Percentiles rank a stretch among this genome's conserved stretches.
Conservation (phyloP, 2,888 invertebrate genomes). For the Miltochrista miniata region DNA sequence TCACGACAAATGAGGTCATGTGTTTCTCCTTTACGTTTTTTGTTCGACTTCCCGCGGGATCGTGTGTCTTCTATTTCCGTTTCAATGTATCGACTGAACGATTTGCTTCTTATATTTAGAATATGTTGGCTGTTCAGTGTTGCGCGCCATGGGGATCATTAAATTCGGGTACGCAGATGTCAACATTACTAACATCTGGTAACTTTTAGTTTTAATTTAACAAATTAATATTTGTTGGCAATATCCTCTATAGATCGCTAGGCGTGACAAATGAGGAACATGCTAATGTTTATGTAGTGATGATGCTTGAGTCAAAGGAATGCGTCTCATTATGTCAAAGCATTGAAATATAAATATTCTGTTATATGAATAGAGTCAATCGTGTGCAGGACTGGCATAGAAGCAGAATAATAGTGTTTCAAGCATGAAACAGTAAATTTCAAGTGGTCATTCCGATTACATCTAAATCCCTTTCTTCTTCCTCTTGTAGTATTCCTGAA, state of each 20-base stretch:
- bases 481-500: too few relatives aligned
- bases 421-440: too few relatives aligned
- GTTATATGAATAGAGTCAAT: too few relatives aligned
- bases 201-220: conserved; percentile 51
- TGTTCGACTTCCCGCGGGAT: conserved; percentile 79
- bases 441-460: too few relatives aligned
- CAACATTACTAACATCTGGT: conserved; percentile 66
- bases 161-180: conserved; percentile 73
- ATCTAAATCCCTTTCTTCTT: too few relatives aligned
- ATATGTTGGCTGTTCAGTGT: conserved; percentile 80
- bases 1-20: conserved; percentile 82
- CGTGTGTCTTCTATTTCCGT: conserved; percentile 83
- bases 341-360: too few relatives aligned
- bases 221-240: conserved; percentile 45
- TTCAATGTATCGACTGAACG: conserved; percentile 74
- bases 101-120: conserved; percentile 80
- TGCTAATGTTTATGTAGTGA: conserved; percentile 24
- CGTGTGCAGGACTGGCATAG: too few relatives aligned
- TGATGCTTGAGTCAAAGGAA: conserved; percentile 18
- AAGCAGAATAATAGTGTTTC: too few relatives aligned
- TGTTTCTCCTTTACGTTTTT: conserved; percentile 82
- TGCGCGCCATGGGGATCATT: conserved; percentile 75
- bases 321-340: background rate
- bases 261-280: conserved; percentile 22
- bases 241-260: conserved; percentile 28